Percentiles rank a stretch among this genome's conserved stretches.
Evolutionary conservation across 1,140 invertebrate genomes (phyloP).

Genomic region (Holcopasites calliopsidis): DNA sequence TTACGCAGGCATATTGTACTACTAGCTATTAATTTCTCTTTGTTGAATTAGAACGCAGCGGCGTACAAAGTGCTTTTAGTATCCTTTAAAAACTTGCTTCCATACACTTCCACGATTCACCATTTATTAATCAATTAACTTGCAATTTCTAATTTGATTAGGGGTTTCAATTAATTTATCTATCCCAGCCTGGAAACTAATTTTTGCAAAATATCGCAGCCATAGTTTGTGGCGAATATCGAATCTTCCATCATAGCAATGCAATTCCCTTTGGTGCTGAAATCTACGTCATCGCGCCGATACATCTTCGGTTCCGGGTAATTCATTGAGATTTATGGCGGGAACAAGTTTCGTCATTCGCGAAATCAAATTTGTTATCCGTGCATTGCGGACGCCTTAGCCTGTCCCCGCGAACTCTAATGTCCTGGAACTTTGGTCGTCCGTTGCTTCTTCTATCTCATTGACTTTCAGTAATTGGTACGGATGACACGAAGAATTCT

Average conservation of each 20-base stretch:
- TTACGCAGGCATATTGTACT: neutral
- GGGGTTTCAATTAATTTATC: no score
- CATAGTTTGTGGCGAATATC: no score
- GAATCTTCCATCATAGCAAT: no score
- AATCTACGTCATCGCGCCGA: neutral
- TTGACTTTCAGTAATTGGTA: slow-evolving; percentile 62
- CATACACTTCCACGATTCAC: no score
- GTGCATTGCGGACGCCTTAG: neutral
- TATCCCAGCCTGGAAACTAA: no score
- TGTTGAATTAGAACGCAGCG: neutral
- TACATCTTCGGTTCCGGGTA: slow-evolving; percentile 7
- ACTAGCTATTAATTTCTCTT: neutral
- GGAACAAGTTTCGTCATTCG: slow-evolving; percentile 35
- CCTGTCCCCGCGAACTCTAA: slow-evolving; percentile 24
- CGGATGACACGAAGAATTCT: slow-evolving; percentile 47
- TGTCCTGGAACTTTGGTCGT: slow-evolving; percentile 56
- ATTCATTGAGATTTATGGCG: slow-evolving; percentile 38
- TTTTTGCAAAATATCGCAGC: no score
- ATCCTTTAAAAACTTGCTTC: no score
- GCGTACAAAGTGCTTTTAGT: no score
- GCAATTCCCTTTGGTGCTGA: neutral
- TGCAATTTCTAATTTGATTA: no score
- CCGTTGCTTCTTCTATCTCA: slow-evolving; percentile 56
- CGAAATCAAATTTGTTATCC: slow-evolving; percentile 57
- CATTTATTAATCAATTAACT: no score